Conservation (phyloP, 1,140 invertebrate genomes). For the Ceratina australensis region DNA sequence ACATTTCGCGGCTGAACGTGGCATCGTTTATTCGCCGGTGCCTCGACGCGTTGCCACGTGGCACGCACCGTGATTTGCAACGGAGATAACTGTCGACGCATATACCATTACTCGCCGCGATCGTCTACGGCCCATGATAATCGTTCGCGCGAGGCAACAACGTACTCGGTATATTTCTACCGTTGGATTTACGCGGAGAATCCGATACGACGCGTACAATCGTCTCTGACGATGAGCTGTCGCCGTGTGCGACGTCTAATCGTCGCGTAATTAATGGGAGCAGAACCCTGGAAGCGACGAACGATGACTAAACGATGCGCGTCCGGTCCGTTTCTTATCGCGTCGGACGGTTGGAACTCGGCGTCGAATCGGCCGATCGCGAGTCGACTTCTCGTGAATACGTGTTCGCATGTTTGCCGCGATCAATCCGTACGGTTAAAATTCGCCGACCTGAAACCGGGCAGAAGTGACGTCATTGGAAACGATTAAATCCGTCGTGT, state of each 20-base stretch:
- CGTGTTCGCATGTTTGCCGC: conserved; percentile 5
- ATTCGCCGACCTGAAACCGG: conserved; percentile 38
- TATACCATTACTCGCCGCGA: neutral
- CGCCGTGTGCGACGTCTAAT: neutral
- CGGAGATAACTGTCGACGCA: conserved; percentile 8
- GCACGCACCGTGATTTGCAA: conserved; percentile 18
- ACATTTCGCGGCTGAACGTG: neutral
- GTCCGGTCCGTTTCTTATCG: neutral
- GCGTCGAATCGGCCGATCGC: neutral
- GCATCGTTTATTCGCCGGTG: neutral
- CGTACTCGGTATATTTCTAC: too few relatives aligned
- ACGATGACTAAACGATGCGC: neutral
- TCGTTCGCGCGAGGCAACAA: neutral
- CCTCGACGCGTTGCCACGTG: conserved; percentile 29
- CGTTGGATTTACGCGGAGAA: neutral
- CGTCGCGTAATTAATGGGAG: neutral
- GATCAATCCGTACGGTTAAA: conserved; percentile 21
- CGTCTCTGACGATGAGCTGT: neutral
- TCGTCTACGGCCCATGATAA: neutral
- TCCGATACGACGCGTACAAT: neutral
- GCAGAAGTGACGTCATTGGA: conserved; percentile 46
- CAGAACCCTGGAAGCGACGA: neutral
- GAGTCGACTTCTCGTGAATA: conserved; percentile 5
- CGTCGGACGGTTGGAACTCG: neutral
- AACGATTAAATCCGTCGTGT: conserved; percentile 55